phyloP scores from a whole-genome alignment of 2,888 invertebrate genomes.

The Cryptus armator region DNA sequence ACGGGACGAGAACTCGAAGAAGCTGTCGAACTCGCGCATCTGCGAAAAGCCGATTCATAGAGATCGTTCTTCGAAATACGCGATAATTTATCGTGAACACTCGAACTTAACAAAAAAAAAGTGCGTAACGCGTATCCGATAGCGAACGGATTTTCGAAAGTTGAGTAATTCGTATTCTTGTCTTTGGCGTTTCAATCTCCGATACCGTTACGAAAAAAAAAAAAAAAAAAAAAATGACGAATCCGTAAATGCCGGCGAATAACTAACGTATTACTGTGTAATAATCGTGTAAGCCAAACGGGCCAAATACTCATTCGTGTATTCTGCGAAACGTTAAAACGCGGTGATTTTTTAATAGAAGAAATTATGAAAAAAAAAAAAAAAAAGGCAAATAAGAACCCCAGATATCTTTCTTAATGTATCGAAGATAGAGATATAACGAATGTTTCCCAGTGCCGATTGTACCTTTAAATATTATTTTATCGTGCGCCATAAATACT shows the following conservation, averaged over 20 bases:
- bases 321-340: slow-evolving; percentile 38
- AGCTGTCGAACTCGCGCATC: slow-evolving; percentile 77
- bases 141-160: not conserved
- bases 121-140: not conserved
- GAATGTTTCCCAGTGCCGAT: slow-evolving; percentile 47
- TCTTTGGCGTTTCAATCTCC: not conserved
- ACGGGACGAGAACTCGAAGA: slow-evolving; percentile 74
- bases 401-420: slow-evolving; percentile 10
- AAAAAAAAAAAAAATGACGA: slow-evolving; percentile 14
- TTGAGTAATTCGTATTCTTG: not conserved
- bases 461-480: slow-evolving; percentile 49
- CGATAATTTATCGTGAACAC: slow-evolving; percentile 2
- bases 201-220: slow-evolving; percentile 41
- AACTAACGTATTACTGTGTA: slow-evolving; percentile 61
- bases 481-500: slow-evolving; percentile 26
- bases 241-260: slow-evolving; percentile 19
- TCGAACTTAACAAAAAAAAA: slow-evolving; percentile 19
- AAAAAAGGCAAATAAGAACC: not conserved
- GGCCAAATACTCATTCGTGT: slow-evolving; percentile 58
- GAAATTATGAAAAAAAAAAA: not conserved
- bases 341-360: slow-evolving; percentile 28
- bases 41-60: slow-evolving; percentile 75
- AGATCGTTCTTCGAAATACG: not conserved
- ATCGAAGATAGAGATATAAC: slow-evolving; percentile 26
- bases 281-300: slow-evolving; percentile 58